These are phyloP conservation scores for Rhinatrema bivittatum DNA, from an alignment of 2,797 vertebrate species.

Conservation along the genomic window DNA sequence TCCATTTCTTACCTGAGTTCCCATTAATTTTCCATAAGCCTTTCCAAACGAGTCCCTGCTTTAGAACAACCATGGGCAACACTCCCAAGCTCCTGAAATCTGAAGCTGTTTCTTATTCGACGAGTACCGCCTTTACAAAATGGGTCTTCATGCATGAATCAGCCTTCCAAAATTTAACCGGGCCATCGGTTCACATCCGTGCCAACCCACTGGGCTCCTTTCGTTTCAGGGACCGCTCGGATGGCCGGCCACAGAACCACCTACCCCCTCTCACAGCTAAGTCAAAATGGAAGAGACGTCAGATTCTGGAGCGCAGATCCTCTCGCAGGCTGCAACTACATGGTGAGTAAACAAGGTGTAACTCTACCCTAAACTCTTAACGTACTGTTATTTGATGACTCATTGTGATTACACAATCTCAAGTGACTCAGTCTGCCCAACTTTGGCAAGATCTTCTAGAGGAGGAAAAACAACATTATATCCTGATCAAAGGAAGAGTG, in stretches of 20 bases:
- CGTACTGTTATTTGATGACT: slow-evolving; percentile 33
- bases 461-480: no score
- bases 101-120: not conserved
- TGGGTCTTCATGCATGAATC: not conserved
- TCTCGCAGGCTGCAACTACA: slow-evolving; percentile 8
- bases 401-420: slow-evolving; percentile 18
- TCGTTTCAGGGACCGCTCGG: no score
- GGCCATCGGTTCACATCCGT: no score
- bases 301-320: not conserved
- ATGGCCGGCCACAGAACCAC: not conserved
- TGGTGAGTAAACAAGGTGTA: not conserved
- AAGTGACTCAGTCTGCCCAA: slow-evolving; percentile 4
- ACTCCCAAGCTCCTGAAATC: not conserved
- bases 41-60: no score
- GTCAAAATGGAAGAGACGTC: slow-evolving; percentile 7
- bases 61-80: no score
- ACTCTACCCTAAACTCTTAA: slow-evolving; percentile 20
- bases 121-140: slow-evolving; percentile 7
- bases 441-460: no score
- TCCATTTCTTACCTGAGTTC: slow-evolving; percentile 12
- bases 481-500: no score
- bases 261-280: not conserved
- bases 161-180: slow-evolving; percentile 1
- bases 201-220: no score
- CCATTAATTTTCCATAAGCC: not conserved